Base-by-base conservation (phyloP, 2,888 invertebrate genomes). In the Temnothorax unifasciatus region DNA sequence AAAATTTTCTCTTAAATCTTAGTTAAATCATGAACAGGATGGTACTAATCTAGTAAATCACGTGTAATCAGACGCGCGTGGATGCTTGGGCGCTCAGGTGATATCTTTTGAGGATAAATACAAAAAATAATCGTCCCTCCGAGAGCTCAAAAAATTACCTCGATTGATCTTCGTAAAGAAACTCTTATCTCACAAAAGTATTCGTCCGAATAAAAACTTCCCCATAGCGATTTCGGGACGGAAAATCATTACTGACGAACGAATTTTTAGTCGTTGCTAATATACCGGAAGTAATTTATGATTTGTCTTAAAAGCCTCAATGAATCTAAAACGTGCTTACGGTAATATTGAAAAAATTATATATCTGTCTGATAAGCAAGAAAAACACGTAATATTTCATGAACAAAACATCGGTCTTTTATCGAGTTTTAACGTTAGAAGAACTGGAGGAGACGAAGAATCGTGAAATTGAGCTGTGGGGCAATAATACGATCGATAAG, bases 161-260 rank as follows among this genome's bases (percentile, higher is more conserved):
- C 41, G 41, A 69, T 13, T 8, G 6, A 76, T 11, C 6, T 3
- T 52, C 5, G 18, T 47, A 38, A n/a, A 38, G 18, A 13, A 44
- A 41, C n/a, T 73, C 47, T 71, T 11, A 44, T 34, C 21, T 71
- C 44, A 11, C 21, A 21, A 71, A 79, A 79, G 15, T 79, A 59
- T 29, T 29, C 29, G 2, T 11, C 21, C 21, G 18, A 3, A 25
- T 52, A 38, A 59, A 73, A 59, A 18, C 6, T 34, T 8, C 13
- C 18, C 3, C 8, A n/a, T 29, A 44, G 44, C 25, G 13, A 71
- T 69, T 79, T 44, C 21, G 18, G 13, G 21, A n/a, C 15, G 21
- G 3, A 57, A 50, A 69, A 21, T 34, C 34, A 25, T 34, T 18
- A 21, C 9, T 57, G 41, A 63, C 41, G 57, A 18, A 38, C 9